Conservation (phyloP, 1,140 invertebrate genomes). For the Mylabris phalerata region DNA sequence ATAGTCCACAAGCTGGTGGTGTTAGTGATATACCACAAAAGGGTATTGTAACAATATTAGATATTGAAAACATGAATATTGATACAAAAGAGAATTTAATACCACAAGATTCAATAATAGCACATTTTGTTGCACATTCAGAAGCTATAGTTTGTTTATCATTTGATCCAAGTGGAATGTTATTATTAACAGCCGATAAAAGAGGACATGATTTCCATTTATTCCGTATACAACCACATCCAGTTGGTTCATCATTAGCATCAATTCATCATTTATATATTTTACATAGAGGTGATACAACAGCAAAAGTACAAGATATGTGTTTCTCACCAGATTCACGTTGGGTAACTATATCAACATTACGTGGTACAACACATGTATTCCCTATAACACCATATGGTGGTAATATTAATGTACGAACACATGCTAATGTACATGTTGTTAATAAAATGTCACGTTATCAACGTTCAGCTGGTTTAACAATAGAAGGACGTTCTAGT, state of each 20-base stretch:
- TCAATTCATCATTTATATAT: slow-evolving; percentile 96
- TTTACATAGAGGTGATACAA: slow-evolving; percentile 81
- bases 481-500: slow-evolving; percentile 62
- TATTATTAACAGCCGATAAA: slow-evolving; percentile 88
- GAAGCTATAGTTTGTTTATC: slow-evolving; percentile 84
- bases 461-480: slow-evolving; percentile 89
- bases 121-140: slow-evolving; percentile 91
- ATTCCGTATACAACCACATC: slow-evolving; percentile 90
- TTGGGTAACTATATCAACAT: slow-evolving; percentile 91
- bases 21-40: slow-evolving; percentile 56
- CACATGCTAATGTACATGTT: slow-evolving; percentile 86
- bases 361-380: slow-evolving; percentile 94
- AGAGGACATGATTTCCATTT: slow-evolving; percentile 95
- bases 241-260: slow-evolving; percentile 75
- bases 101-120: slow-evolving; percentile 65
- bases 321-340: slow-evolving; percentile 85
- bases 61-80: slow-evolving; percentile 61
- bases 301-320: slow-evolving; percentile 80
- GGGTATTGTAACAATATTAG: slow-evolving; percentile 83
- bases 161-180: slow-evolving; percentile 87
- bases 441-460: slow-evolving; percentile 93
- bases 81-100: slow-evolving; percentile 41
- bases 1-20: slow-evolving; percentile 41
- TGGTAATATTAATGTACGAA: slow-evolving; percentile 81
- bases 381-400: slow-evolving; percentile 98